These are phyloP conservation scores for Crenuchus spilurus DNA, from an alignment of 2,797 vertebrate genomes.

Conservation along the genomic window DNA sequence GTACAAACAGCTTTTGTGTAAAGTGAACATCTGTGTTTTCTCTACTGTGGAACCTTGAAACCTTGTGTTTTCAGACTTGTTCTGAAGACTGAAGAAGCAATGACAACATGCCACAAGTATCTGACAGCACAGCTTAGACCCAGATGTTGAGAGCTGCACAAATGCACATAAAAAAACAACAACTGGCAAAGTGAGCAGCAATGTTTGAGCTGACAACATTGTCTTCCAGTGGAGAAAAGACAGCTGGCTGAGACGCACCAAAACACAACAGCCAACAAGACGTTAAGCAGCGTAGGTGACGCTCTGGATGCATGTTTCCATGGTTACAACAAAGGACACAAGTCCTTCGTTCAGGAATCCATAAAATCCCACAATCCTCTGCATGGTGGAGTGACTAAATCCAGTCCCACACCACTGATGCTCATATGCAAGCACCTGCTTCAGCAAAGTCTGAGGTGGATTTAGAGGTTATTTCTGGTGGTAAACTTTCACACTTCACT, in stretches of 20 bases:
- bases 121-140: neutral
- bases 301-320: neutral
- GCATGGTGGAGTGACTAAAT: neutral
- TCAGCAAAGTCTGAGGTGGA: neutral
- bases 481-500: no score
- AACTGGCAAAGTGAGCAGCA: neutral
- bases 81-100: neutral
- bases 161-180: neutral
- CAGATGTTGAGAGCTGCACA: neutral
- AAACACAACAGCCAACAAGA: neutral
- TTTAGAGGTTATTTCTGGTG: neutral
- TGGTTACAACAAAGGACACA: neutral
- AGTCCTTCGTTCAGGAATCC: neutral
- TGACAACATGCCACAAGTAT: neutral
- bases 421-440: neutral
- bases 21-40: neutral
- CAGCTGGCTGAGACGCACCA: neutral
- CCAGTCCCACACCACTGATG: neutral
- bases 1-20: neutral
- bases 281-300: neutral
- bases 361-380: neutral
- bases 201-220: neutral
- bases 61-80: neutral
- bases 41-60: neutral
- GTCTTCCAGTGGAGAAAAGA: neutral